Evolutionary conservation across 2,797 vertebrate species (phyloP), one percentile per base, ranked within the genome.

Genomic region (Craterocephalus amniculus): DNA sequence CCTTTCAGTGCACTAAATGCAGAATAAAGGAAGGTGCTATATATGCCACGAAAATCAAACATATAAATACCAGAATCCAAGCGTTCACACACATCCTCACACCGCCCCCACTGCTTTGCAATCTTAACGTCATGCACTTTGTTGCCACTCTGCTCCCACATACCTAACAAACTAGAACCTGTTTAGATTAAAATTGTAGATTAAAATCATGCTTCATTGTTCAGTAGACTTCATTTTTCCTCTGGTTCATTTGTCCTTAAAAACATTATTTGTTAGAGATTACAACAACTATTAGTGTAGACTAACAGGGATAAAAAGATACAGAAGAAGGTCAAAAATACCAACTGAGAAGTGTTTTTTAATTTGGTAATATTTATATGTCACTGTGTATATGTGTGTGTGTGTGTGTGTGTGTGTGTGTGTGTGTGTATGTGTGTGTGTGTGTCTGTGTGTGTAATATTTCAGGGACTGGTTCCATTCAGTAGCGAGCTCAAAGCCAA

Each of bases 381-480:
- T n/a, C n/a, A n/a, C n/a, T n/a, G n/a, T n/a, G n/a, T n/a, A n/a
- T n/a, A n/a, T n/a, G n/a, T n/a, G n/a, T n/a, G n/a, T n/a, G n/a
- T n/a, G n/a, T n/a, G n/a, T n/a, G n/a, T n/a, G n/a, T n/a, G n/a
- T n/a, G n/a, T n/a, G n/a, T n/a, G n/a, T n/a, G n/a, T n/a, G n/a
- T n/a, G n/a, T n/a, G n/a, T n/a, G n/a, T n/a, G n/a, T n/a, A n/a
- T n/a, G n/a, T n/a, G n/a, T n/a, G n/a, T n/a, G n/a, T n/a, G n/a
- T n/a, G n/a, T n/a, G n/a, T n/a, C n/a, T n/a, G n/a, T 38, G 0
- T 76, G 8, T 35, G 70, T 40, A 18, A 52, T 58, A 18, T 89
- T 80, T 66, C 73, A 97, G 96, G 91, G 60, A 43, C 58, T 72
- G 63, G 16, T 87, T 38, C 89, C 89, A 1, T 78, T 87, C 6